A percentile compares a stretch with the other conserved stretches of the same genome.
Conservation (phyloP, 2,888 invertebrate genomes). For the Agonopterix subpropinquella region DNA sequence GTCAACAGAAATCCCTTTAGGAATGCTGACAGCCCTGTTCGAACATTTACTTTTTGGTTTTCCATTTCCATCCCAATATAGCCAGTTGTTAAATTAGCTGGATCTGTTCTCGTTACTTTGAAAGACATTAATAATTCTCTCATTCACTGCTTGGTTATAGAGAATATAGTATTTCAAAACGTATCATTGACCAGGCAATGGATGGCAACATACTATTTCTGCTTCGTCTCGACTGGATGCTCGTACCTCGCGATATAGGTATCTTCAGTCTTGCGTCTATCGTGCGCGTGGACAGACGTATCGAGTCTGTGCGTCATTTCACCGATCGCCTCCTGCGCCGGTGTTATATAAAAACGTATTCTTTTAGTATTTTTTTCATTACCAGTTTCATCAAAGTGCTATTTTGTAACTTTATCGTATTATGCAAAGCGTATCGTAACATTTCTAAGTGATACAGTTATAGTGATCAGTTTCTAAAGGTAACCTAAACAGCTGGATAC, state of each 20-base stretch:
- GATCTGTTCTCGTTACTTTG: too few species aligned
- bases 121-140: too few species aligned
- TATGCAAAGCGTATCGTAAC: conserved; percentile 7
- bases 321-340: conserved; percentile 24
- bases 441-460: conserved; percentile 21
- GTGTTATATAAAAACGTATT: conserved; percentile 41
- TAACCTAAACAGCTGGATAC: conserved; percentile 4
- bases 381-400: conserved; percentile 19
- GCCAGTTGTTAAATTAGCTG: background rate
- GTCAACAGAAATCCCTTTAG: background rate
- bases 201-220: too few species aligned
- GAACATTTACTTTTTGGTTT: background rate
- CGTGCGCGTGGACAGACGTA: conserved; percentile 40
- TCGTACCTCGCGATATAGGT: too few species aligned
- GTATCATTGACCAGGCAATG: too few species aligned
- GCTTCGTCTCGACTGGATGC: too few species aligned
- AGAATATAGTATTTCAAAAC: too few species aligned
- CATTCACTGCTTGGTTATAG: too few species aligned
- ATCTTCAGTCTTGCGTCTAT: conserved; percentile 41
- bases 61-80: conserved; percentile 3
- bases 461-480: conserved; percentile 17
- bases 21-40: background rate
- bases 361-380: conserved; percentile 23
- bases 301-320: conserved; percentile 16
- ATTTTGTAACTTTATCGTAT: background rate